phyloP scores from a whole-genome alignment of 2,888 invertebrate species.

The Zhengitettix transpicula region DNA sequence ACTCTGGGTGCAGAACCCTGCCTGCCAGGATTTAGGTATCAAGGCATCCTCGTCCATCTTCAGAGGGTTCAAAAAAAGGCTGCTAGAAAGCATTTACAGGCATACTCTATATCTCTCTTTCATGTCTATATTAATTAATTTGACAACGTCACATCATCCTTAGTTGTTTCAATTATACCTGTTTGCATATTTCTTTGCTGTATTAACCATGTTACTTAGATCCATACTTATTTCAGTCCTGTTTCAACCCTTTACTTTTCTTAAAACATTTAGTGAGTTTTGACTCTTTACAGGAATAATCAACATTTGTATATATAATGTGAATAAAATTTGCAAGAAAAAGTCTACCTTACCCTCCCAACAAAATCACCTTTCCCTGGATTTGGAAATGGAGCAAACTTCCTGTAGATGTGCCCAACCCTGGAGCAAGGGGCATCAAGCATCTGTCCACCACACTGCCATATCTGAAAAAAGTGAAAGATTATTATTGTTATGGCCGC shows the following conservation, averaged over 20 bases:
- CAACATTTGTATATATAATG: constrained; percentile 1
- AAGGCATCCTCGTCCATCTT: too few relatives aligned
- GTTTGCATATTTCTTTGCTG: too few relatives aligned
- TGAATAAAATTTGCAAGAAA: constrained; percentile 15
- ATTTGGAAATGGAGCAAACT: constrained; percentile 77
- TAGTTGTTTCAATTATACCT: too few relatives aligned
- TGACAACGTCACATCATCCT: too few relatives aligned
- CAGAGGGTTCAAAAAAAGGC: too few relatives aligned
- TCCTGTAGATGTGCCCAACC: constrained; percentile 79
- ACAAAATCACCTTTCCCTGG: constrained; percentile 83
- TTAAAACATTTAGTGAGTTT: neutral
- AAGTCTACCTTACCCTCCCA: constrained; percentile 35
- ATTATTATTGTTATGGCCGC: neutral
- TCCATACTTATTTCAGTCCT: too few relatives aligned
- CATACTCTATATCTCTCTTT: too few relatives aligned
- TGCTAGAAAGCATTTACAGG: too few relatives aligned
- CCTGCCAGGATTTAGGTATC: too few relatives aligned
- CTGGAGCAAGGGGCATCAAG: constrained; percentile 84
- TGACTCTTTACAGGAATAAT: constrained; percentile 1
- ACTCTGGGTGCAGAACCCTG: too few relatives aligned
- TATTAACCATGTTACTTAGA: too few relatives aligned
- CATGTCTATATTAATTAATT: too few relatives aligned
- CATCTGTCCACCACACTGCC: constrained; percentile 93
- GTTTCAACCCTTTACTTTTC: neutral
- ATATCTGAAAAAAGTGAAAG: constrained; percentile 36